Base-by-base conservation (phyloP, 2,888 invertebrate species). In the Poecilus cupreus region DNA sequence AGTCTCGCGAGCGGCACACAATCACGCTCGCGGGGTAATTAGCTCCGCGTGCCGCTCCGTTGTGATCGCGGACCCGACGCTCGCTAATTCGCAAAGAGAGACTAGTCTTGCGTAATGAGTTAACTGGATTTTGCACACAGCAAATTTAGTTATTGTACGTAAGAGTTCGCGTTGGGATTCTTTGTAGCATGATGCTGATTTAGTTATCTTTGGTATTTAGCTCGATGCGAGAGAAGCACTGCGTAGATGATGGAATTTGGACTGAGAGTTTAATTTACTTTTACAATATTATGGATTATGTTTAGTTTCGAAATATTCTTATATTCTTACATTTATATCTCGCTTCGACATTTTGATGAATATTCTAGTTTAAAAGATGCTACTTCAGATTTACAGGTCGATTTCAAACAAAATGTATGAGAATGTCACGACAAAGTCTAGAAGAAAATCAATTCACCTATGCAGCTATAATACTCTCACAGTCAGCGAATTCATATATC, bases 51-150 rank as follows among this genome's bases (percentile, higher is more conserved):
- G 85, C 85, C 85, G 85, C 86, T 85, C 83, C 22, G 20, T 20
- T 37, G 80, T 82, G 82, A 82, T 83, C 57, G 51, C 74, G 70
- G 82, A 68, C 78, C 82, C 82, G 82, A 70, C 82, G 85, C 24
- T 10, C 24, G 60, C 13, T 60, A 60, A 60, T 60, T 60, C 60
- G 60, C 60, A 60, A 60, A 85, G 64, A 64, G 85, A 85, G 86
- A 83, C 85, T 86, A 84, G 84, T 86, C 85, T 86, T 84, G 85
- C 84, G 85, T 87, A 87, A 87, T 86, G 86, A 87, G 86, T 86
- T 87, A 87, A 87, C 86, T 86, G 86, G 86, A 87, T 87, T 87
- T 87, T 85, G 83, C 85, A 86, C 86, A 86, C 86, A 87, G 85
- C 86, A 87, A 64, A 60, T 64, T 78, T 46, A 43, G 78, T 78